Evolutionary conservation across 2,113 vertebrate genomes (phyloP).

Genomic region (Hypocryptadius cinnamomeus): DNA sequence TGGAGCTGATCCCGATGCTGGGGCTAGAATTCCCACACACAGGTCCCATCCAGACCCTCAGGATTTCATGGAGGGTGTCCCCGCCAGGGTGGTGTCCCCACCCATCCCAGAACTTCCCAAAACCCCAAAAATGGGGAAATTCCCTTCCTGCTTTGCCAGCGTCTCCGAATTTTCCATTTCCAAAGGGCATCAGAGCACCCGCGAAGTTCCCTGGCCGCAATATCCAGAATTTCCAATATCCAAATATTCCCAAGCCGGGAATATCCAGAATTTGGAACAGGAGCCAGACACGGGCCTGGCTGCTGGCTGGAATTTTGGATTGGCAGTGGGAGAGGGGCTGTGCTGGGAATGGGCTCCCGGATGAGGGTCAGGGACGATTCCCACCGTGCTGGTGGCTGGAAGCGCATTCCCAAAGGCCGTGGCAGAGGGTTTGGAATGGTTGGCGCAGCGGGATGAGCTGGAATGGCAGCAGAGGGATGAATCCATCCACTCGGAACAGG

Average conservation of each 20-base stretch:
- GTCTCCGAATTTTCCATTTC: not conserved
- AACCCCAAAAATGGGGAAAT: not conserved
- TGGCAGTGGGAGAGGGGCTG: accelerated
- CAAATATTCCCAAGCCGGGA: not conserved
- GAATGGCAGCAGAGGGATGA: not conserved
- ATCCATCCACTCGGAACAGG: not conserved
- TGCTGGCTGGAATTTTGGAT: not conserved
- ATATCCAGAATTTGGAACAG: not conserved
- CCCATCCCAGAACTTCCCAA: not conserved
- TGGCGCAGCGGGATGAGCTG: accelerated
- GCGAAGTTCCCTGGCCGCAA: accelerated
- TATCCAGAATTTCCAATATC: too few species aligned
- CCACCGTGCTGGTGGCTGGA: accelerated
- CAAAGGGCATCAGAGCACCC: accelerated
- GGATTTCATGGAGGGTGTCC: too few species aligned
- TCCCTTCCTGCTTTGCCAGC: accelerated
- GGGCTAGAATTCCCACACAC: not conserved
- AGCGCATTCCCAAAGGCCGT: accelerated
- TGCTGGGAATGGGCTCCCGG: accelerated
- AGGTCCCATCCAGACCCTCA: accelerated
- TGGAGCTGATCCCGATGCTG: accelerated
- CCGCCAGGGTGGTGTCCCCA: too few species aligned
- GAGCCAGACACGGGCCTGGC: accelerated
- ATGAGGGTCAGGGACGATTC: not conserved
- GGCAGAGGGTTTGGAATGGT: not conserved